phyloP scores from a whole-genome alignment of 2,113 vertebrate genomes.

The Mugil cephalus region DNA sequence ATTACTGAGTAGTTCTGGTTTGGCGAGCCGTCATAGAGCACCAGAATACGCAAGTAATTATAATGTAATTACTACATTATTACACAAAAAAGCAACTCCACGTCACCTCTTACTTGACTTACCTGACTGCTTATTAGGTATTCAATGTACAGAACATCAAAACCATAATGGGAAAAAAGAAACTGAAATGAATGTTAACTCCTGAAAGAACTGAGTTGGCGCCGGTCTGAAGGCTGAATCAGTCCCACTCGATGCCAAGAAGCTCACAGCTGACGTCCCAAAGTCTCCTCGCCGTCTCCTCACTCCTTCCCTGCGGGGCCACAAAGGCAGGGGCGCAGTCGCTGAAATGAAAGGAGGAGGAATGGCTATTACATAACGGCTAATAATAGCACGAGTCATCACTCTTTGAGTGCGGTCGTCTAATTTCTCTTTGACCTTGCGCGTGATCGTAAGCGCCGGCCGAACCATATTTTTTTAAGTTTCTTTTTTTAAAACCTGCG shows the following conservation, averaged over 20 bases:
- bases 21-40: conserved; percentile 21
- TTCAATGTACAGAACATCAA: conserved; percentile 49
- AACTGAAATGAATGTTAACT: conserved; percentile 46
- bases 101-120: conserved; percentile 51
- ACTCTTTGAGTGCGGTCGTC: neutral
- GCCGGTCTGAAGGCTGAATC: conserved; percentile 57
- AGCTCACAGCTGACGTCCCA: conserved; percentile 94
- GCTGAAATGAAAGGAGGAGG: conserved; percentile 74
- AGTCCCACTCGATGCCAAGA: conserved; percentile 90
- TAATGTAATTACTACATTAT: conserved; percentile 59
- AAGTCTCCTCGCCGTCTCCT: conserved; percentile 88
- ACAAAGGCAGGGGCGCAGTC: conserved; percentile 91
- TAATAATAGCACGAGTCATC: conserved; percentile 22
- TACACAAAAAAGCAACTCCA: conserved; percentile 70
- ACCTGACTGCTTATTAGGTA: conserved; percentile 64
- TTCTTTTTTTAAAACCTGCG: no score
- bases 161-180: conserved; percentile 26
- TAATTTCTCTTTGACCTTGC: conserved; percentile 12
- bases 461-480: no score
- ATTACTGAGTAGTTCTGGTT: conserved; percentile 41
- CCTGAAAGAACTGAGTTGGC: conserved; percentile 25
- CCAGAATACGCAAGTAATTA: conserved; percentile 53
- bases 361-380: conserved; percentile 7
- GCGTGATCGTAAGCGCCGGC: neutral
- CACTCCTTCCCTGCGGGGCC: conserved; percentile 88